A percentile compares a stretch with the other conserved stretches of the same genome.
These are phyloP conservation scores for Syngnathoides biaculeatus DNA, from an alignment of 2,113 vertebrate genomes.

Conservation along the genomic window DNA sequence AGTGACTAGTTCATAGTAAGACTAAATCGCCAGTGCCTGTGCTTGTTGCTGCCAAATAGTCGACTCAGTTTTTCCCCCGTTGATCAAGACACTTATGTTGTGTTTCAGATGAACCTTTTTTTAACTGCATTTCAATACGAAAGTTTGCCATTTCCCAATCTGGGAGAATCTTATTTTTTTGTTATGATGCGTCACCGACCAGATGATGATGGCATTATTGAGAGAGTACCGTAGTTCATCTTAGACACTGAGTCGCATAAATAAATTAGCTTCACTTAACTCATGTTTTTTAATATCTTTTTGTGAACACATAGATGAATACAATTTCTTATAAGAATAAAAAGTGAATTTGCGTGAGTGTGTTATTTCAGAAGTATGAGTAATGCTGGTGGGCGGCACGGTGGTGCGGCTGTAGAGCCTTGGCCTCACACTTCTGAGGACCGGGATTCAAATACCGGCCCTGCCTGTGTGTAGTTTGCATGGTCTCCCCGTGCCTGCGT, in stretches of 20 bases:
- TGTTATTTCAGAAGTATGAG: not conserved
- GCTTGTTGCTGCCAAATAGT: too few species aligned
- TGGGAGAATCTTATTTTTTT: slow-evolving; percentile 14
- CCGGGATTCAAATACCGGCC: too few species aligned
- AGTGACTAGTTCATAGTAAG: too few species aligned
- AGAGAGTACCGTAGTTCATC: slow-evolving; percentile 2
- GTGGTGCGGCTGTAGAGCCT: too few species aligned
- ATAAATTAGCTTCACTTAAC: not conserved
- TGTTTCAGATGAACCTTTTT: not conserved
- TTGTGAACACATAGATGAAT: not conserved
- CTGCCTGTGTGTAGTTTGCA: too few species aligned
- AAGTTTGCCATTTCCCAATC: slow-evolving; percentile 9
- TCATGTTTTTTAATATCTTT: not conserved
- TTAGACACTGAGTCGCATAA: slow-evolving; percentile 2
- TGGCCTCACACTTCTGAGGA: too few species aligned
- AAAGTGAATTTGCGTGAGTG: not conserved
- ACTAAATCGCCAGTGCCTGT: too few species aligned
- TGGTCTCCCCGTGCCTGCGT: too few species aligned
- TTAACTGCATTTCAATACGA: not conserved
- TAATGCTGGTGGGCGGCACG: too few species aligned
- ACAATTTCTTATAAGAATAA: not conserved
- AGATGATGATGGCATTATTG: slow-evolving; percentile 32
- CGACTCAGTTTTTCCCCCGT: too few species aligned
- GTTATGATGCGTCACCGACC: slow-evolving; percentile 25
- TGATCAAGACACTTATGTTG: not conserved